These are phyloP conservation scores for Miltochrista miniata DNA, from an alignment of 2,888 invertebrate genomes.

Conservation along the genomic window DNA sequence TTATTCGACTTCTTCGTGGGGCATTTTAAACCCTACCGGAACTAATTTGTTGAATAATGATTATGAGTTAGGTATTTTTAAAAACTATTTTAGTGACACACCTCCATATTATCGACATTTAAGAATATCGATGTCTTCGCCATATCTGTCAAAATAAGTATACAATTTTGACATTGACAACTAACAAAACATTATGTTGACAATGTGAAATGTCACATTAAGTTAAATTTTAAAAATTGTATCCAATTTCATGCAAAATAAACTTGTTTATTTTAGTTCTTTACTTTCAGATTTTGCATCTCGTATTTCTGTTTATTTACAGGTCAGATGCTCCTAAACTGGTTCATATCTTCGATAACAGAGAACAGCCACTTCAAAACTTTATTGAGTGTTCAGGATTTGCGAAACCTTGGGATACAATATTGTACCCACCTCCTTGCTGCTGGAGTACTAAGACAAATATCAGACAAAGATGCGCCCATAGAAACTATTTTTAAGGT, in stretches of 20 bases:
- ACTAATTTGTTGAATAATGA: too few species aligned
- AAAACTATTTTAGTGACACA: too few species aligned
- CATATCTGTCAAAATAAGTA: too few species aligned
- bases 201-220: neutral
- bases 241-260: neutral
- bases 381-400: slow-evolving; percentile 87
- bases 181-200: neutral
- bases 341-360: slow-evolving; percentile 91
- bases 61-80: too few species aligned
- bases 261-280: slow-evolving; percentile 25
- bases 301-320: slow-evolving; percentile 51
- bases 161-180: neutral
- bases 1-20: too few species aligned
- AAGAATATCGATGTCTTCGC: too few species aligned
- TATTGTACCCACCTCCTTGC: slow-evolving; percentile 94
- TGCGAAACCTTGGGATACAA: slow-evolving; percentile 90
- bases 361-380: slow-evolving; percentile 87
- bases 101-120: too few species aligned
- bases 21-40: too few species aligned
- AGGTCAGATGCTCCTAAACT: slow-evolving; percentile 97
- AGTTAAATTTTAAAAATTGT: neutral
- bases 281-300: slow-evolving; percentile 3
- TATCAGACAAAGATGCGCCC: slow-evolving; percentile 89
- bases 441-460: slow-evolving; percentile 92
- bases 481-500: slow-evolving; percentile 89